These are phyloP conservation scores for Thripadectes ignobilis DNA, from an alignment of 2,797 vertebrate genomes.

Conservation along the genomic window DNA sequence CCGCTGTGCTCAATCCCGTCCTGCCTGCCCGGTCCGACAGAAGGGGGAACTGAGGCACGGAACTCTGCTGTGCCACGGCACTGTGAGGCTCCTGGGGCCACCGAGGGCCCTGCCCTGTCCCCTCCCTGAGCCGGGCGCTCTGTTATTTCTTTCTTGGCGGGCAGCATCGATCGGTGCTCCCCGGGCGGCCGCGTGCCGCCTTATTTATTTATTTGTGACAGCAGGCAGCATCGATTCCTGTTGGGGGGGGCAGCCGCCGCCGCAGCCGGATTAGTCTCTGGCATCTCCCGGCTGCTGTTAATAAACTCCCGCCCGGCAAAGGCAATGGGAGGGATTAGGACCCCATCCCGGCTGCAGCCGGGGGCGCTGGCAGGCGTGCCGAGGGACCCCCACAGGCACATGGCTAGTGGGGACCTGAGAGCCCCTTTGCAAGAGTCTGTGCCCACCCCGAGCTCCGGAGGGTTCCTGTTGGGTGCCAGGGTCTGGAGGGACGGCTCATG, in stretches of 20 bases:
- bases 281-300: not conserved
- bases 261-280: conserved; percentile 1
- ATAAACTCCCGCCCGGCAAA: not conserved
- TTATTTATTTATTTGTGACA: conserved; percentile 58
- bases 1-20: not conserved
- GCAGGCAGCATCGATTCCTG: conserved; percentile 36
- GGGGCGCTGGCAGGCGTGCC: accelerated
- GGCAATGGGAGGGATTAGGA: not conserved
- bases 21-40: not conserved
- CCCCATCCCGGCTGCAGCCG: accelerated
- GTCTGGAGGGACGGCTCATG: not conserved
- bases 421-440: not conserved
- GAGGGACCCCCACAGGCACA: accelerated
- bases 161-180: conserved; percentile 21
- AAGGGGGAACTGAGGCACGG: not conserved
- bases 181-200: not conserved
- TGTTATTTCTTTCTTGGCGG: not conserved
- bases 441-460: accelerated
- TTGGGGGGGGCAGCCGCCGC: not conserved
- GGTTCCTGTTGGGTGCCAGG: not conserved
- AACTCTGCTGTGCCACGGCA: accelerated
- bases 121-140: not conserved
- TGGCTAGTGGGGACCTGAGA: accelerated
- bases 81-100: not conserved
- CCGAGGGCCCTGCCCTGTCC: not conserved